Conservation (phyloP, 1,140 invertebrate species). For the Philotrypesis tridentata region DNA sequence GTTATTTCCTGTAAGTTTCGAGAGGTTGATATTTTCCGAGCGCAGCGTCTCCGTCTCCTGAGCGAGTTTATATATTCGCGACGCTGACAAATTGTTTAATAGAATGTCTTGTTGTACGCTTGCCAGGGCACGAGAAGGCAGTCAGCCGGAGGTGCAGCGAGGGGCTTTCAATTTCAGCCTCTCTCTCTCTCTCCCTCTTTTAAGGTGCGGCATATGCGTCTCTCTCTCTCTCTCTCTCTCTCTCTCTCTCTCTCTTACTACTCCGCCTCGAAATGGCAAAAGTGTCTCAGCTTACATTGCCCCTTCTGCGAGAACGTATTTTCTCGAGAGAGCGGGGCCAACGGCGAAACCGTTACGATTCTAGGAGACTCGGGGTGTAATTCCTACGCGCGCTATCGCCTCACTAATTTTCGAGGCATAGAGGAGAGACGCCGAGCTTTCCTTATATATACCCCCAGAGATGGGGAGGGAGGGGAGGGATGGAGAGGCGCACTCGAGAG, state of each 20-base stretch:
- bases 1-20: not conserved
- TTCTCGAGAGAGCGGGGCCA: not conserved
- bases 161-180: constrained; percentile 22
- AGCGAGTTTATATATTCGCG: constrained; percentile 16
- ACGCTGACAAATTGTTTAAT: constrained; percentile 40
- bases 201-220: not conserved
- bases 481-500: too few relatives aligned
- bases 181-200: too few relatives aligned
- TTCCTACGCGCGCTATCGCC: not conserved
- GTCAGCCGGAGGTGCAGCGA: not conserved
- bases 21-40: not conserved
- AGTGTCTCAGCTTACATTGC: not conserved
- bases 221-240: not conserved
- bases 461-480: too few relatives aligned
- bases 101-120: constrained; percentile 33
- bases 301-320: constrained; percentile 1
- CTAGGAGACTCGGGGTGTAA: not conserved
- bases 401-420: constrained; percentile 16
- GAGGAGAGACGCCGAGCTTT: not conserved
- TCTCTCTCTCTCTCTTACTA: not conserved
- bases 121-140: constrained; percentile 2
- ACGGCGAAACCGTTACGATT: constrained; percentile 2
- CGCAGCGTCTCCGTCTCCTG: not conserved
- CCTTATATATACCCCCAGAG: not conserved
- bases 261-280: not conserved